phyloP scores from a whole-genome alignment of 1,140 invertebrate genomes.

The Aphelenchoides fujianensis region DNA sequence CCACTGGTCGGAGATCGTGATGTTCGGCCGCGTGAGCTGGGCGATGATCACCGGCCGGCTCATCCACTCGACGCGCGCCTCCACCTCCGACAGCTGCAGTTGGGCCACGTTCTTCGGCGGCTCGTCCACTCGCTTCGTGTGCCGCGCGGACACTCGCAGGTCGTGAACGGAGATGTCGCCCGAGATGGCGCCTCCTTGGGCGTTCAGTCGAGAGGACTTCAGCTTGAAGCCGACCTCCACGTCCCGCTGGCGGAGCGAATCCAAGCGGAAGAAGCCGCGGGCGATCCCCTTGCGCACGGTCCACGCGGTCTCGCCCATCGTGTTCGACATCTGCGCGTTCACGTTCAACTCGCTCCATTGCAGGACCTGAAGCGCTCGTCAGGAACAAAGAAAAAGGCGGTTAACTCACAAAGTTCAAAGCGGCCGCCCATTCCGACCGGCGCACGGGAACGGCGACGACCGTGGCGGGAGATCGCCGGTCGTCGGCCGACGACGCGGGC shows the following conservation, averaged over 20 bases:
- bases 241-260: conserved; percentile 46
- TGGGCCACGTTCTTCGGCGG: conserved; percentile 47
- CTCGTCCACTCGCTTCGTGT: conserved; percentile 37
- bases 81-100: conserved; percentile 42
- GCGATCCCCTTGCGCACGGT: conserved; percentile 38
- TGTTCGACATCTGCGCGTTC: conserved; percentile 59
- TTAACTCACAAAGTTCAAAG: background rate
- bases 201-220: conserved; percentile 35
- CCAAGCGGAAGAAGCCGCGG: conserved; percentile 36
- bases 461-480: conserved; percentile 3
- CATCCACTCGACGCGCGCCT: conserved; percentile 58
- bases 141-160: conserved; percentile 34
- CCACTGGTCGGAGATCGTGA: conserved; percentile 50
- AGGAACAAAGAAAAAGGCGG: too few relatives aligned
- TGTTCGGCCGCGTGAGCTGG: conserved; percentile 37
- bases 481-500: background rate
- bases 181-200: conserved; percentile 55
- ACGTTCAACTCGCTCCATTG: conserved; percentile 59
- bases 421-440: conserved; percentile 40
- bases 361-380: too few relatives aligned
- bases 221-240: conserved; percentile 44
- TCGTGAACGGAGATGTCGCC: conserved; percentile 45
- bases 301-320: conserved; percentile 55
- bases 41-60: conserved; percentile 50
- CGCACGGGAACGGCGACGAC: background rate